Percentiles rank a stretch among this genome's conserved stretches.
These are phyloP conservation scores for Argyresthia albistria DNA, from an alignment of 2,888 invertebrate genomes.

Conservation along the genomic window DNA sequence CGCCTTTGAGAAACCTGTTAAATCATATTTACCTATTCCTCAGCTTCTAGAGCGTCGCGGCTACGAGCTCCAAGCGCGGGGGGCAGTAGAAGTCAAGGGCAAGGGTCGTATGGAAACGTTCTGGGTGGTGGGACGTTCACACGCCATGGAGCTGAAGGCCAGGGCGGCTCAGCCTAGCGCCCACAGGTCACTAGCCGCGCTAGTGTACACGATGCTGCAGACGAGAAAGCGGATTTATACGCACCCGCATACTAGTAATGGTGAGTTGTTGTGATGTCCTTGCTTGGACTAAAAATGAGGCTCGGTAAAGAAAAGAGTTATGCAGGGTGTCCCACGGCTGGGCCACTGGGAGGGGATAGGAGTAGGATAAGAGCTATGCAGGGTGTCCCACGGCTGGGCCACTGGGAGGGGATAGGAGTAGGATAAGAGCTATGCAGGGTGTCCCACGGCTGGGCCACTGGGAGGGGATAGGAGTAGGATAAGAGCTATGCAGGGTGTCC, in stretches of 20 bases:
- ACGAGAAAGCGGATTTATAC: conserved; percentile 79
- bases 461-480: too few relatives aligned
- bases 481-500: too few relatives aligned
- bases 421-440: too few relatives aligned
- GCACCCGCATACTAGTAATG: conserved; percentile 13
- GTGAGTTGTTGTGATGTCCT: not conserved
- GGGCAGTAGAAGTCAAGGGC: conserved; percentile 91
- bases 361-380: too few relatives aligned
- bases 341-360: too few relatives aligned
- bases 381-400: too few relatives aligned
- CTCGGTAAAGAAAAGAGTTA: not conserved
- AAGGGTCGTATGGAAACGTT: conserved; percentile 98
- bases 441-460: too few relatives aligned
- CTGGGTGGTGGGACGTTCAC: conserved; percentile 82
- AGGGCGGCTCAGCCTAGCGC: conserved; percentile 70
- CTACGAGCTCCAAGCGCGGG: conserved; percentile 83
- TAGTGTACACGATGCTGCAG: conserved; percentile 91
- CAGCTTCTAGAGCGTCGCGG: conserved; percentile 84
- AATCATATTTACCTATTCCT: not conserved
- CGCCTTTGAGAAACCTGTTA: too few relatives aligned
- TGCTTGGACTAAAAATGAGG: not conserved
- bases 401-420: too few relatives aligned
- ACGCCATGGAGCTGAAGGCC: conserved; percentile 73
- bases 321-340: too few relatives aligned
- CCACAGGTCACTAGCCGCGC: conserved; percentile 82